Evolutionary conservation across 2,888 invertebrate genomes (phyloP).

Genomic region (Ellobium chinense): DNA sequence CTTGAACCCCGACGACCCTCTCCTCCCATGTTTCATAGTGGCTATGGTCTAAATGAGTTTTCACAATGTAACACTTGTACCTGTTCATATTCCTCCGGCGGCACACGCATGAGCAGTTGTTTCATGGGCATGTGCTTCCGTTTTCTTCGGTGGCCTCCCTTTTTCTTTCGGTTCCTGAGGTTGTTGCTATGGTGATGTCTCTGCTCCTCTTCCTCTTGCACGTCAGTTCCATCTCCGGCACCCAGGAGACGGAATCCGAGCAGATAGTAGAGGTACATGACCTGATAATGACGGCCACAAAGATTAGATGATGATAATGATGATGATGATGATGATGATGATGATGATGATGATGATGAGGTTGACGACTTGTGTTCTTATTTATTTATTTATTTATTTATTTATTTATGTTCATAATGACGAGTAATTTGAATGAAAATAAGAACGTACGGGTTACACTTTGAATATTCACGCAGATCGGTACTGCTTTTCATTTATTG

Average conservation of each 20-base stretch:
- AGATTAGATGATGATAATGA: conserved; percentile 1
- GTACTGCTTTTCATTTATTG: too few relatives aligned
- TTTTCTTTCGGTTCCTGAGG: conserved; percentile 57
- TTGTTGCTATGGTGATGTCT: not conserved
- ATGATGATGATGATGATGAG: conserved; percentile 25
- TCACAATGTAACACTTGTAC: conserved; percentile 45
- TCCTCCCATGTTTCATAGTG: too few relatives aligned
- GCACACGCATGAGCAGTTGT: conserved; percentile 64
- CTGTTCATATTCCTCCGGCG: conserved; percentile 70
- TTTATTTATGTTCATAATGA: too few relatives aligned
- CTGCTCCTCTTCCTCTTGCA: conserved; percentile 15
- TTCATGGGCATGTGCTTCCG: conserved; percentile 63
- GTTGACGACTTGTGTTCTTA: too few relatives aligned
- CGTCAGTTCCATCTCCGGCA: conserved; percentile 53
- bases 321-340: conserved; percentile 8
- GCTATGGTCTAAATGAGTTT: too few relatives aligned
- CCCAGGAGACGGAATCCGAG: conserved; percentile 75
- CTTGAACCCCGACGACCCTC: too few relatives aligned
- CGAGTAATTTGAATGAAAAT: too few relatives aligned
- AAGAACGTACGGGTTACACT: too few relatives aligned
- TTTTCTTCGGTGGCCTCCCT: conserved; percentile 56
- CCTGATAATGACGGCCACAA: too few relatives aligned
- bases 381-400: too few relatives aligned
- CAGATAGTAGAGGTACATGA: conserved; percentile 78
- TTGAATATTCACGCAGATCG: too few relatives aligned